Evolutionary conservation across 2,888 invertebrate species (phyloP).

Genomic region (Congeria kusceri): DNA sequence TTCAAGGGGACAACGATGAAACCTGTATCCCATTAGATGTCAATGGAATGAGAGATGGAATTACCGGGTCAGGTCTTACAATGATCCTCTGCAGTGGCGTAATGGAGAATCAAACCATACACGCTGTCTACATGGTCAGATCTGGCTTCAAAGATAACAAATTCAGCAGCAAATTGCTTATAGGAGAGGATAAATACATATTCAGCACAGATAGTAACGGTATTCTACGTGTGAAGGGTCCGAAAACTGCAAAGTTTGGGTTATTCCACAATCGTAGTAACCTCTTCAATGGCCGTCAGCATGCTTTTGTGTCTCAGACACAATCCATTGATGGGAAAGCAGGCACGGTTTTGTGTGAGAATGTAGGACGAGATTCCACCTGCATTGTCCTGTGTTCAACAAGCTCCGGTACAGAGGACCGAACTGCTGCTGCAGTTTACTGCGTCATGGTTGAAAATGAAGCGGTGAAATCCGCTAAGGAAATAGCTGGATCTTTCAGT

Average conservation of each 20-base stretch:
- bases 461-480: constrained; percentile 17
- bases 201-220: constrained; percentile 53
- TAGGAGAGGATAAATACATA: constrained; percentile 73
- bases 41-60: constrained; percentile 48
- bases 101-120: constrained; percentile 29
- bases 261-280: constrained; percentile 71
- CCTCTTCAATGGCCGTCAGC: constrained; percentile 8
- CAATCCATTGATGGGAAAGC: constrained; percentile 63
- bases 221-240: constrained; percentile 33
- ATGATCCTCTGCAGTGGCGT: constrained; percentile 69
- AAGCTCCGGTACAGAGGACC: constrained; percentile 69
- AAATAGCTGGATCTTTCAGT: constrained; percentile 58
- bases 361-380: constrained; percentile 44
- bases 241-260: constrained; percentile 38
- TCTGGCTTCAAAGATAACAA: constrained; percentile 70
- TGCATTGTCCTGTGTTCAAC: constrained; percentile 74
- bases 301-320: constrained; percentile 57
- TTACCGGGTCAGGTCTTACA: constrained; percentile 58
- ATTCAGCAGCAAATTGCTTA: constrained; percentile 51
- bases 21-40: constrained; percentile 62
- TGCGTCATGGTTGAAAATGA: constrained; percentile 47
- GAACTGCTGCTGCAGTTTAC: constrained; percentile 70
- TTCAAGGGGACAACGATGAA: constrained; percentile 33
- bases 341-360: constrained; percentile 39
- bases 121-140: constrained; percentile 68